Evolutionary conservation across 2,113 vertebrate species (phyloP).

Genomic region (Elaphurus davidianus): DNA sequence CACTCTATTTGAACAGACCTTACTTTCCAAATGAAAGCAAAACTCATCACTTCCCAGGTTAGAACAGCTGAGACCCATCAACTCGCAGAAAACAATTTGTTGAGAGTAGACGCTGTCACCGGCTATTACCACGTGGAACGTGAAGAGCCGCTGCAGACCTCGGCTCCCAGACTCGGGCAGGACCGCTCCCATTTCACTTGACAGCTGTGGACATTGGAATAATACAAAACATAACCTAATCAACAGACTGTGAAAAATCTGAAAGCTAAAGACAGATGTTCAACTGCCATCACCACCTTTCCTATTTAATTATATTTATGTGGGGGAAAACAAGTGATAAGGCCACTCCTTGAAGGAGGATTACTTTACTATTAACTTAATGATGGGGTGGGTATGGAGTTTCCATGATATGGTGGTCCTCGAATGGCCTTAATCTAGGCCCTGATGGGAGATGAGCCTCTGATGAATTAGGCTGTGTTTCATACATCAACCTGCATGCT

Average conservation of each 20-base stretch:
- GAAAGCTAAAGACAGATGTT: slow-evolving; percentile 86
- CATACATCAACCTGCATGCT: accelerated
- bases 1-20: slow-evolving; percentile 60
- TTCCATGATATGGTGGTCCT: background rate
- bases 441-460: background rate
- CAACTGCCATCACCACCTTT: slow-evolving; percentile 82
- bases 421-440: background rate
- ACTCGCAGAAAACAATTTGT: slow-evolving; percentile 84
- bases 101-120: slow-evolving; percentile 83
- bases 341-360: slow-evolving; percentile 75
- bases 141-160: slow-evolving; percentile 75
- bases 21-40: slow-evolving; percentile 73
- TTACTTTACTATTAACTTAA: slow-evolving; percentile 27
- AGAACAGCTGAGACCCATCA: slow-evolving; percentile 83
- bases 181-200: slow-evolving; percentile 79
- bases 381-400: background rate
- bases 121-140: slow-evolving; percentile 79
- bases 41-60: slow-evolving; percentile 77
- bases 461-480: background rate
- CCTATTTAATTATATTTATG: slow-evolving; percentile 83
- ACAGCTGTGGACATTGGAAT: slow-evolving; percentile 87
- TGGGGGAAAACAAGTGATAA: slow-evolving; percentile 73
- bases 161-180: slow-evolving; percentile 60
- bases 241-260: slow-evolving; percentile 86
- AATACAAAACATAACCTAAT: slow-evolving; percentile 84